Base-by-base conservation (phyloP, 2,113 vertebrate species). In the Rhinoderma darwinii region DNA sequence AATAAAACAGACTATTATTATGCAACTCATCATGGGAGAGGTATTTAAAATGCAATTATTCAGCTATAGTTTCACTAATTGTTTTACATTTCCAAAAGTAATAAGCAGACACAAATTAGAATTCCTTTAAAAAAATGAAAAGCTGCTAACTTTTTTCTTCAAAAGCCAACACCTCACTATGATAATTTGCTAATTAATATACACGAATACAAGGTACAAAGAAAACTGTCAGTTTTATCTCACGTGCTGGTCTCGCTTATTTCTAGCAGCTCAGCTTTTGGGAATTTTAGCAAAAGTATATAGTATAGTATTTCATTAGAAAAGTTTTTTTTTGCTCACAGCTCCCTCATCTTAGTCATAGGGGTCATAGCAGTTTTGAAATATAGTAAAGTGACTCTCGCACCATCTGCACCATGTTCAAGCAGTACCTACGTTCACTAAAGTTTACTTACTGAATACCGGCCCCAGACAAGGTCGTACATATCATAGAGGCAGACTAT, bases 61-160 rank as follows among this genome's bases (percentile, higher is more conserved):
- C 44, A 77, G 44, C 75, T 2, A 6, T 15, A 50, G n/a, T 51
- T 73, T 77, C 5, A 51, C 27, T 32, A 32, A 51, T 27, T 75
- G 73, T 75, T 47, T 75, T 27, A 37, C 32, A 39, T 72, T 72
- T 39, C 11, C 41, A 47, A 75, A 75, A 75, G 10, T 75, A 27
- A 75, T 44, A 27, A 10, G n/a, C 6, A 43, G 41, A 25, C 41
- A 10, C 12, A 27, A 75, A 75, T 75, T 25, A 75, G n/a, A 27
- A 27, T 14, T 27, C 12, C 25, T 27, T 43, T 11, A 43, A 43
- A 22, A 43, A 43, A 43, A 43, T 20, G 27, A 30, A 77, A 51
- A 77, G 7, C n/a, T 30, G 75, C 17, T 77, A 77, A 77, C 43
- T 77, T 77, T 75, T 47, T 73, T 39, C 35, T 73, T 73, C 37